A percentile compares a stretch with the other conserved stretches of the same genome.
phyloP scores from a whole-genome alignment of 2,797 vertebrate species.

The Poecilia wingei region DNA sequence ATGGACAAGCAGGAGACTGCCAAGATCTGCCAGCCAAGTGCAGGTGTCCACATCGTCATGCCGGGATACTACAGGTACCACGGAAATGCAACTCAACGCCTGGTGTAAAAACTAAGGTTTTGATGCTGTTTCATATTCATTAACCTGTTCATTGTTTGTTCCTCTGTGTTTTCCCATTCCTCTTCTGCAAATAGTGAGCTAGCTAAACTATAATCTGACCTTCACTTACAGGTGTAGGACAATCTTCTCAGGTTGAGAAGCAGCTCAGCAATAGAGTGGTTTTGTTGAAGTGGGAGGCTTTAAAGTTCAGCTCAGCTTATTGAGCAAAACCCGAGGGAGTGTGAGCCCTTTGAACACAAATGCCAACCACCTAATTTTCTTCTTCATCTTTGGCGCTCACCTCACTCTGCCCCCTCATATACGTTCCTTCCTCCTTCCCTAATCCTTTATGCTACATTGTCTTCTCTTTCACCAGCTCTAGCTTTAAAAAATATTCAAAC shows the following conservation, averaged over 20 bases:
- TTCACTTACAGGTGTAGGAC: conserved; percentile 26
- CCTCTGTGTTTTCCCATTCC: conserved; percentile 29
- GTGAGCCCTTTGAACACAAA: conserved; percentile 71
- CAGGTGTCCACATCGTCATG: conserved; percentile 97
- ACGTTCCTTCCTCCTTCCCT: conserved; percentile 6
- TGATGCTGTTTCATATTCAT: conserved; percentile 18
- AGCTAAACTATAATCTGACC: conserved; percentile 48
- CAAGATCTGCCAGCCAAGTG: conserved; percentile 96
- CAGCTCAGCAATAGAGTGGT: conserved; percentile 47
- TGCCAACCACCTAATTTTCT: conserved; percentile 71
- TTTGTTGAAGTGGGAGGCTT: conserved; percentile 59
- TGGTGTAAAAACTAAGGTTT: not conserved
- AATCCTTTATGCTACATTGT: not conserved
- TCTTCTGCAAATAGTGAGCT: conserved; percentile 42
- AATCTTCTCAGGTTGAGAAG: conserved; percentile 36
- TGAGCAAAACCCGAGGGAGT: conserved; percentile 71
- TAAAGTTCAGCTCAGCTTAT: conserved; percentile 76
- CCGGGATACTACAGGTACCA: conserved; percentile 87
- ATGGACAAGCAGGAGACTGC: conserved; percentile 88
- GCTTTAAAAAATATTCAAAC: conserved; percentile 13
- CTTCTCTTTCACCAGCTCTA: not conserved
- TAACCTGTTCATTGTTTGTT: conserved; percentile 17
- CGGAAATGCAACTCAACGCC: not conserved
- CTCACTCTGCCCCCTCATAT: conserved; percentile 29
- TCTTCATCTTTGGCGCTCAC: conserved; percentile 39